Conservation (phyloP, 2,797 vertebrate species). For the Notolabrus celidotus region DNA sequence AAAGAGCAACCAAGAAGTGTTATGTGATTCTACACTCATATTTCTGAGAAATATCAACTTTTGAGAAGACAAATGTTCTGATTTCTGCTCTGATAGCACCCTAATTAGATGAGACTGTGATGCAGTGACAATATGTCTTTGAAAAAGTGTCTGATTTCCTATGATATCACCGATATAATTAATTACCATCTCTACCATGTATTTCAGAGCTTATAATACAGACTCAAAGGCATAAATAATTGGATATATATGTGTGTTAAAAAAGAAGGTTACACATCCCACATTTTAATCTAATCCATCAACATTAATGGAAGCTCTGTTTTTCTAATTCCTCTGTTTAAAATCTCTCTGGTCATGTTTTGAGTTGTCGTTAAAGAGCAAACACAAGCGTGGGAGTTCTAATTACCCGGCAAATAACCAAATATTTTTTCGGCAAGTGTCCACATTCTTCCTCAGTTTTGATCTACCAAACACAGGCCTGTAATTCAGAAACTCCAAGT, state of each 20-base stretch:
- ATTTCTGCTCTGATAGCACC: background rate
- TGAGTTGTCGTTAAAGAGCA: constrained; percentile 25
- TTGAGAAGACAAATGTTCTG: background rate
- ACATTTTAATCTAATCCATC: constrained; percentile 4
- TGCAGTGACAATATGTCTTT: background rate
- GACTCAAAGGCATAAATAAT: background rate
- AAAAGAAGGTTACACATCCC: background rate
- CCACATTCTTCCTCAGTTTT: constrained; percentile 28
- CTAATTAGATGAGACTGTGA: background rate
- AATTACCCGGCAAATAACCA: constrained; percentile 46
- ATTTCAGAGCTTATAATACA: background rate
- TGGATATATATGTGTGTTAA: background rate
- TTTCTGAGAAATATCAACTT: background rate
- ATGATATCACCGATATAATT: background rate
- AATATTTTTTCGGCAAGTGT: constrained; percentile 31
- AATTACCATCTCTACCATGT: background rate
- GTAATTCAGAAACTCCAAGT: constrained; percentile 26
- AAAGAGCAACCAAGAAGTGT: no score
- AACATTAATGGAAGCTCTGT: constrained; percentile 5
- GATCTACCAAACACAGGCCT: constrained; percentile 21
- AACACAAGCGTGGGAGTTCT: constrained; percentile 42
- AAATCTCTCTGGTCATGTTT: background rate
- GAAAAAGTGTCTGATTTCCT: background rate
- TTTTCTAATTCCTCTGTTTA: constrained; percentile 5
- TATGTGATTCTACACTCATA: background rate